Conservation (phyloP, 2,113 vertebrate genomes). For the Gobiocypris rarus region DNA sequence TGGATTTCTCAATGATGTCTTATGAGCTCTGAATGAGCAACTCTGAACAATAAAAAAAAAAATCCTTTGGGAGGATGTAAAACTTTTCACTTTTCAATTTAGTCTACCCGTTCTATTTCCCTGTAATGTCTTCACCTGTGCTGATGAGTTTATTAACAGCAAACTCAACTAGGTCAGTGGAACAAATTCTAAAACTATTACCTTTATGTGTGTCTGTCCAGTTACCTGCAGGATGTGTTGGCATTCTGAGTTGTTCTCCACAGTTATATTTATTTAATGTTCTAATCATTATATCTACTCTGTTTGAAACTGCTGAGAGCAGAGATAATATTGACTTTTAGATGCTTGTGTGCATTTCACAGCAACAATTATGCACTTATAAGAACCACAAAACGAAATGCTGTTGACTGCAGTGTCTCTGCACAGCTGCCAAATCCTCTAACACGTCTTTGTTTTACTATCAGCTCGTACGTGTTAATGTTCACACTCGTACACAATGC, state of each 20-base stretch:
- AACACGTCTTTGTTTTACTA: constrained; percentile 29
- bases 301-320: neutral
- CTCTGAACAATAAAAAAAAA: neutral
- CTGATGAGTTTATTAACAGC: constrained; percentile 16
- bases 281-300: neutral
- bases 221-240: neutral
- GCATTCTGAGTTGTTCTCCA: neutral
- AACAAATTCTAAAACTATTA: constrained; percentile 8
- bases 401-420: constrained; percentile 4
- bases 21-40: neutral
- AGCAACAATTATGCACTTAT: neutral
- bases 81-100: constrained; percentile 13
- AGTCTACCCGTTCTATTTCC: neutral
- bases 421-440: constrained; percentile 21
- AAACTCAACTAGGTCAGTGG: constrained; percentile 24
- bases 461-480: constrained; percentile 19
- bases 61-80: neutral
- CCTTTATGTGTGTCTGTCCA: neutral
- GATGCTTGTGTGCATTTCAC: neutral
- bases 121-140: neutral
- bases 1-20: neutral
- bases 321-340: neutral
- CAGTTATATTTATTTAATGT: neutral
- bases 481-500: constrained; percentile 26
- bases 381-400: neutral